Base-by-base conservation (phyloP, 2,797 vertebrate species). In the Paratrypauchen microcephalus region DNA sequence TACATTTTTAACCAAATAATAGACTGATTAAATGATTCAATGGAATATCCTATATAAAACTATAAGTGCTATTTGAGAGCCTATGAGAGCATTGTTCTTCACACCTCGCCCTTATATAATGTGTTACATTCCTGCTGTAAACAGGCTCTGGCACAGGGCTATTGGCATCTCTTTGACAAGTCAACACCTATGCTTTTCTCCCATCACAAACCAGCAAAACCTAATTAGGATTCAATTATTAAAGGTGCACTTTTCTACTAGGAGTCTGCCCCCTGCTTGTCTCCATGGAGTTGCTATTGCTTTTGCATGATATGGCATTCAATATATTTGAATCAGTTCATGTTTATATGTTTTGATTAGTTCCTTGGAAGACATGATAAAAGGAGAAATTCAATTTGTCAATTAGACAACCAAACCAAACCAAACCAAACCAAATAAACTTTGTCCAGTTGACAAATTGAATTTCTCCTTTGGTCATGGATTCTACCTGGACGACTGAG, bases 121-220 rank as follows among this genome's bases (percentile, higher is more conserved):
- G 73, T 78, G 73, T 41, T 60, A 83, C 75, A 80, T 83, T 78
- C 70, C 71, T 57, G 67, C 68, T 68, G 58, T 58, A 75, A 87
- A 77, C 85, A 88, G 87, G 84, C 88, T 86, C 74, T 45, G 71
- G 64, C 67, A 68, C 24, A 0, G 59, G 41, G 41, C 45, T 23
- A 58, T 66, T 76, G 71, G 73, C 54, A 19, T 36, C 61, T 63
- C 78, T 69, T n/a, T 83, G 79, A 78, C 80, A 74, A 56, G 73
- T 68, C 4, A 67, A 39, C 61, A 15, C 59, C 19, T 2, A 28
- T 13, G 3, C 39, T 41, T 41, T 12, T 4, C 24, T 58, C 13
- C 18, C 11, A 57, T 57, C 55, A 19, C 15, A 57, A 57, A 16
- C 13, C 55, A 26, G 15, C 24, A 26, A 24, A 55, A 12, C 4